Evolutionary conservation across 2,797 vertebrate genomes (phyloP), one percentile per base, ranked within the genome.

Genomic region (Eidolon dupreanum): DNA sequence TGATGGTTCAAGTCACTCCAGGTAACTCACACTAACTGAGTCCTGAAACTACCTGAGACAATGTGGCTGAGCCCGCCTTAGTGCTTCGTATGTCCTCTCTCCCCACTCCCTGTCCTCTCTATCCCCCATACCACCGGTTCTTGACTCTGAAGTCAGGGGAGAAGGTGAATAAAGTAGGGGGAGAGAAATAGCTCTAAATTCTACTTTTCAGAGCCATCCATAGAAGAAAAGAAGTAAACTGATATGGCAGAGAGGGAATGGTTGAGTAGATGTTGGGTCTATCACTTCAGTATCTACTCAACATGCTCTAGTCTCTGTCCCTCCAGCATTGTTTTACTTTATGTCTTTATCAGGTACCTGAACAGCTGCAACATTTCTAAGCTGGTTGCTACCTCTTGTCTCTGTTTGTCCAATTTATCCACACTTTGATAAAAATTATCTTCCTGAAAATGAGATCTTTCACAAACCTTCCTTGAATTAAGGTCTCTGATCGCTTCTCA

Each of bases 91-190:
- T 6, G 1, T 59, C 5, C 5, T 31, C 0, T 43, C 26, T 22
- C 43, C 59, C 5, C n/a, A 16, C 31, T 5, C 22, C 0, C 2
- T 63, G 51, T 26, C 19, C 10, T 24, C 8, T 28, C 28, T 9
- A 2, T 10, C 17, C 19, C 0, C 0, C 0, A 10, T 1, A 31
- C 15, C 22, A 16, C 8, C 22, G 65, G 38, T 1, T 24, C 31
- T 1, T 71, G 66, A 5, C 28, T 65, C 51, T 90, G 36, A 94
- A 83, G 17, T 33, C 28, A 3, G 8, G 61, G 15, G 15, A 81
- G 10, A 55, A 51, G 24, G 26, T 59, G 33, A 17, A 36, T 84
- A 89, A 31, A 1, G 28, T 86, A 95, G 4, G 3, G n/a, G 78
- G 41, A 65, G 16, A 79, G 13, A 84, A 51, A 36, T 22, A 2